These are phyloP conservation scores for Listronotus bonariensis DNA, from an alignment of 1,140 invertebrate genomes.

Conservation along the genomic window DNA sequence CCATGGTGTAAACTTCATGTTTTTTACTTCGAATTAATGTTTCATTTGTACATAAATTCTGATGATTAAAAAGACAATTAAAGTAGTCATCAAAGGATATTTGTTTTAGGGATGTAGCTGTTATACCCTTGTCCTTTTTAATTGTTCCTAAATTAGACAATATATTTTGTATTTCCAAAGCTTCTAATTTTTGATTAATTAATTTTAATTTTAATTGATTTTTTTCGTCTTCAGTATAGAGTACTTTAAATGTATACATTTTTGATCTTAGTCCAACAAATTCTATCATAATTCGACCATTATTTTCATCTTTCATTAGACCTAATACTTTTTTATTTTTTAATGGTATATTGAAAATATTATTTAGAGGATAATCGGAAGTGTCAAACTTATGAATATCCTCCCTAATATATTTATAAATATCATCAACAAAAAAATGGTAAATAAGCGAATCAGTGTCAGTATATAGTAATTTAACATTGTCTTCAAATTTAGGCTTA, in stretches of 20 bases:
- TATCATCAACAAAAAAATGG: constrained; percentile 37
- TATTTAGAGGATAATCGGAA: too few relatives aligned
- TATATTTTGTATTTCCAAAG: not conserved
- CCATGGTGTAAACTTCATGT: constrained; percentile 38
- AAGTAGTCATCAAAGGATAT: constrained; percentile 46
- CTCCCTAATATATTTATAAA: constrained; percentile 37
- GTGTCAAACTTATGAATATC: too few relatives aligned
- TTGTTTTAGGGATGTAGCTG: constrained; percentile 35
- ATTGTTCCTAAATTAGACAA: too few relatives aligned
- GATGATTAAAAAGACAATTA: constrained; percentile 33
- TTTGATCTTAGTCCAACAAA: not conserved
- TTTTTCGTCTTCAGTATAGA: not conserved
- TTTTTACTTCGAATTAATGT: constrained; percentile 27
- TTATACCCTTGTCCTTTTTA: constrained; percentile 19
- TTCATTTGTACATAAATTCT: too few relatives aligned
- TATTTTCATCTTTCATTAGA: not conserved
- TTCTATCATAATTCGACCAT: not conserved
- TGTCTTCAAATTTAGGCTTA: too few relatives aligned
- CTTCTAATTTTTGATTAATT: too few relatives aligned
- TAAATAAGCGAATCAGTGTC: constrained; percentile 46
- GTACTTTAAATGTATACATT: constrained; percentile 38
- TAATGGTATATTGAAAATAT: constrained; percentile 35
- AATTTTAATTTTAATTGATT: not conserved
- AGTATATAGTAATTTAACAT: too few relatives aligned
- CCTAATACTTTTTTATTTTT: constrained; percentile 50